Evolutionary conservation across 2,113 vertebrate species (phyloP).

Genomic region (Pelecanus crispus): DNA sequence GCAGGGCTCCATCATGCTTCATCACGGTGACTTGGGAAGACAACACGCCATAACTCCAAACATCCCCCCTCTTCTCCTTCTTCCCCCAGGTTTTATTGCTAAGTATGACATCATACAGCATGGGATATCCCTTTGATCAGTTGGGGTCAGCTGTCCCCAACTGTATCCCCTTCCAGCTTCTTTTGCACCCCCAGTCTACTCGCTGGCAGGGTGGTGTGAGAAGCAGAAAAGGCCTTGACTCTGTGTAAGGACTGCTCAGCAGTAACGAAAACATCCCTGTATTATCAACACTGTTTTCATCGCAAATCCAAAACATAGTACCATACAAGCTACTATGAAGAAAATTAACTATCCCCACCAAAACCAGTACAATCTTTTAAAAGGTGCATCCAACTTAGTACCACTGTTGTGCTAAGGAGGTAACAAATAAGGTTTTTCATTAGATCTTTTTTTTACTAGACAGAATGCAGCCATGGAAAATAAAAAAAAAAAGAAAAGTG

Average conservation of each 20-base stretch:
- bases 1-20: background rate
- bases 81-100: background rate
- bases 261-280: background rate
- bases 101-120: background rate
- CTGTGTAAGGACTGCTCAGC: background rate
- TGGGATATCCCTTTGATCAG: background rate
- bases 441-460: background rate
- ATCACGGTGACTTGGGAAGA: background rate
- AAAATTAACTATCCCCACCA: background rate
- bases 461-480: background rate
- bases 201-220: accelerated
- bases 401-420: background rate
- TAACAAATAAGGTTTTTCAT: background rate
- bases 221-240: background rate
- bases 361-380: background rate
- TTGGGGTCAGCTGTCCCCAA: background rate
- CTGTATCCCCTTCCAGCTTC: background rate
- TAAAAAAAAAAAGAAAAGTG: background rate
- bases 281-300: background rate
- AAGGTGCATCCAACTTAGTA: background rate
- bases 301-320: background rate
- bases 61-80: background rate
- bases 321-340: background rate
- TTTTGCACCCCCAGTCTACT: background rate
- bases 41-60: background rate